Base-by-base conservation (phyloP, 2,113 vertebrate species). In the Hoplias malabaricus region DNA sequence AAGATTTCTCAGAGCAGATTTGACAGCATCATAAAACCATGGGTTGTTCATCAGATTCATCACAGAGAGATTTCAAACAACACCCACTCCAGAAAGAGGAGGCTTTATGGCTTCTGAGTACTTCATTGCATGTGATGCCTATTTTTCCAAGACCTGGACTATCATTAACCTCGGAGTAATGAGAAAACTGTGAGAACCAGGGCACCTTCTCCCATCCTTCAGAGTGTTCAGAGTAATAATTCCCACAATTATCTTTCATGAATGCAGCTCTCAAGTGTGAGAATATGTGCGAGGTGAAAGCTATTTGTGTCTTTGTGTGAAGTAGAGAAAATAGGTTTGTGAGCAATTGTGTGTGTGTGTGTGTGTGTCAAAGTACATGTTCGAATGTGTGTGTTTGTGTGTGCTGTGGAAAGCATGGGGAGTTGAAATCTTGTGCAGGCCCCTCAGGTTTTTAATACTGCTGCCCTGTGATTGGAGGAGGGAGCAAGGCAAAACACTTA, bases 301-400 rank as follows among this genome's bases (percentile, higher is more conserved):
- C 72, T 76, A 75, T 80, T 74, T 76, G 73, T 70, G 77, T 73
- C 59, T 73, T 65, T 79, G 77, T 79, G 77, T 67, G 79, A 69
- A 74, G 53, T 42, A 80, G 72, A 75, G 73, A 75, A 69, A 75
- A 74, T 27, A 56, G 65, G 33, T 69, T 69, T 13, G 29, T 75
- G 79, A 75, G 72, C 50, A 21, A 74, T 73, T 80, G 59, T 73
- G 57, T 70, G 57, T 80, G 77, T 61, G 46, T 65, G 38, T 61
- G 40, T 48, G 65, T 48, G 11, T 57, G 31, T 62, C 16, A 43
- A 36, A 56, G 63, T 69, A 16, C 34, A 27, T 69, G 43, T 65
- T 34, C 43, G 29, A 36, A 8, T 53, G 46, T 50, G 29, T 68
- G 14, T 67, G 63, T 46, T 56, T 72, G 54, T 69, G 66, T 46